Conservation (phyloP, 2,113 vertebrate genomes). For the Rhea pennata region DNA sequence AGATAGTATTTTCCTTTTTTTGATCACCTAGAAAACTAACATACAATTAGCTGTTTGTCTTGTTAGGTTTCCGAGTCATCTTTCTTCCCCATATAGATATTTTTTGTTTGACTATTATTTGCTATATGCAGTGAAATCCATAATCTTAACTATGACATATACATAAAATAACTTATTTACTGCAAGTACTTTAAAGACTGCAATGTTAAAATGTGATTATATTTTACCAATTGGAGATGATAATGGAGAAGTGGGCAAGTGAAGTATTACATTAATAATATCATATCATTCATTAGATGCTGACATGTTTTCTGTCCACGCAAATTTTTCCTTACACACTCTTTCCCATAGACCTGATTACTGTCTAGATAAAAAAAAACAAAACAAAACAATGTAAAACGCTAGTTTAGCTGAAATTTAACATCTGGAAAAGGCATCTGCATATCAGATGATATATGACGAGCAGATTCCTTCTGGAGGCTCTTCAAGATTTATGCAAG, state of each 20-base stretch:
- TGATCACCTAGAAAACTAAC: neutral
- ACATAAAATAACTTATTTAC: neutral
- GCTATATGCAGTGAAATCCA: neutral
- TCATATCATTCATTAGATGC: neutral
- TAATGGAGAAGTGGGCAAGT: neutral
- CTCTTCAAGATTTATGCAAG: neutral
- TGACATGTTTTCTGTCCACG: neutral
- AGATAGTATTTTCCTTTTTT: neutral
- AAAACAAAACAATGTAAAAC: neutral
- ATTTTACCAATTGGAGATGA: neutral
- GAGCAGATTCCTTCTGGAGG: slow-evolving; percentile 21
- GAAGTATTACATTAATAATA: neutral
- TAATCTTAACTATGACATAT: neutral
- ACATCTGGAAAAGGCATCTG: slow-evolving; percentile 43
- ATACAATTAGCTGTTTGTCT: neutral
- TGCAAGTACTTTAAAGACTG: neutral
- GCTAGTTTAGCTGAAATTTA: slow-evolving; percentile 7
- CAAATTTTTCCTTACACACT: neutral
- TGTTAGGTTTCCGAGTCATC: neutral
- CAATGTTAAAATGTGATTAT: neutral
- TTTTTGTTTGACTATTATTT: slow-evolving; percentile 6
- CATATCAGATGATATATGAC: neutral
- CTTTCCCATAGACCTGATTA: neutral
- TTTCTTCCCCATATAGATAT: neutral
- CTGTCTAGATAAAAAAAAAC: neutral